Percentiles rank a stretch among this genome's conserved stretches.
Evolutionary conservation across 2,797 vertebrate species (phyloP).

Genomic region (Semaprochilodus insignis): DNA sequence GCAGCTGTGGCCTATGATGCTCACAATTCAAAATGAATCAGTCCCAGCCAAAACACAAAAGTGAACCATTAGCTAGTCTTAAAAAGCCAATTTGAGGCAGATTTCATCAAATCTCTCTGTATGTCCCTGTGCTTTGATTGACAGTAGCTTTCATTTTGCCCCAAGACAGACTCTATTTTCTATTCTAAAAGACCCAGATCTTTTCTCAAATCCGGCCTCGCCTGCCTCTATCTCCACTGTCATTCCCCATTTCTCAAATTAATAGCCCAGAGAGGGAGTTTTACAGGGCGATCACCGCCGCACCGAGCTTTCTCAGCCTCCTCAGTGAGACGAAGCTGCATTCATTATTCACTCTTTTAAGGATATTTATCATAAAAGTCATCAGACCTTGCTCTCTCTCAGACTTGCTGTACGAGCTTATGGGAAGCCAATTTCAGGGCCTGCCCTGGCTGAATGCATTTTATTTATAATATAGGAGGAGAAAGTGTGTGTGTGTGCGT

Average conservation of each 20-base stretch:
- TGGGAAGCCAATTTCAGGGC: constrained; percentile 67
- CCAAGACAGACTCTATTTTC: not conserved
- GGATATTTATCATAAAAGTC: constrained; percentile 77
- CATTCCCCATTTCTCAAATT: constrained; percentile 66
- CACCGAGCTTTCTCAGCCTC: constrained; percentile 67
- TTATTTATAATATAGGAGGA: constrained; percentile 64
- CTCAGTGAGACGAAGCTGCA: constrained; percentile 43
- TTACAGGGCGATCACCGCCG: constrained; percentile 73
- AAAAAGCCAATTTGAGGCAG: constrained; percentile 33
- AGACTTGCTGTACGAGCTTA: constrained; percentile 18
- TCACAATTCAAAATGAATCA: constrained; percentile 36
- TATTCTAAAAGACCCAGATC: not conserved
- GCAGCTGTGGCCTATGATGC: constrained; percentile 41
- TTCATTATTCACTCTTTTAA: constrained; percentile 71
- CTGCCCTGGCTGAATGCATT: constrained; percentile 70
- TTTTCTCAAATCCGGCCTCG: constrained; percentile 20
- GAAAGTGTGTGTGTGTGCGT: not conserved
- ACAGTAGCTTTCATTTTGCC: constrained; percentile 34
- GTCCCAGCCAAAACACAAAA: constrained; percentile 19
- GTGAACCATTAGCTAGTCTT: not conserved
- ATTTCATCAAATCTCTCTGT: constrained; percentile 22
- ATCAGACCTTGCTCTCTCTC: constrained; percentile 71
- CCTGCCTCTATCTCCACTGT: constrained; percentile 40
- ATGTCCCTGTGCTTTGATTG: constrained; percentile 10
- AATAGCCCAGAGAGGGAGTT: constrained; percentile 71